Base-by-base conservation (phyloP, 2,888 invertebrate species). In the Agapetus fuscipes region DNA sequence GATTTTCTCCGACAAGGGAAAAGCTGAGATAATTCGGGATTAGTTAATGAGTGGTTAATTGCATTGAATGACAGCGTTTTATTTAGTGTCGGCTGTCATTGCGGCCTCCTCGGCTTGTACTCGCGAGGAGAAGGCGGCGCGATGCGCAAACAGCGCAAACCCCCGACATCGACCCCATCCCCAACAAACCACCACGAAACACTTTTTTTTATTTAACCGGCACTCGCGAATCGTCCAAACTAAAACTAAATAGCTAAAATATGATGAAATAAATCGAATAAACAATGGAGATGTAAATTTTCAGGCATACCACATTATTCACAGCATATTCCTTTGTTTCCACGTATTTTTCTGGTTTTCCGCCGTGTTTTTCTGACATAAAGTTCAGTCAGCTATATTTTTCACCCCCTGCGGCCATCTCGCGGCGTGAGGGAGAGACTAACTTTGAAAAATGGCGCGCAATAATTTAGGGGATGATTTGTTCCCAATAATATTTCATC, bases 131-230 rank as follows among this genome's bases (percentile, higher is more conserved):
- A n/a, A n/a, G n/a, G 24, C 53, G 56, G 62, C 62, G 64, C 64
- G 59, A 63, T 60, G 61, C 57, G 59, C 61, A 61, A 52, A 55
- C 58, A 61, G 62, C 64, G 63, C 64, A 64, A 65, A 67, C 69
- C 69, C 66, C 63, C 66, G 62, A 66, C 62, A 64, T 61, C 58
- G 61, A 61, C 69, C 69, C 66, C 69, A 68, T 67, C 68, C 69
- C 69, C 44, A 30, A 30, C 52, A 46, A 53, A 43, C 40, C 54
- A 53, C 60, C 66, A 59, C 57, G 57, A n/a, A n/a, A n/a, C n/a
- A n/a, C n/a, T 51, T 63, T 57, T 61, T 68, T 60, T 69, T 68
- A 69, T 69, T 69, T 68, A 66, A 62, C 62, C 65, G 64, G 61
- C 60, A 13, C n/a, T 32, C 24, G 7, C n/a, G n/a, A n/a, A n/a